Evolutionary conservation across 2,113 vertebrate genomes (phyloP).

Genomic region (Odobenus rosmarus): DNA sequence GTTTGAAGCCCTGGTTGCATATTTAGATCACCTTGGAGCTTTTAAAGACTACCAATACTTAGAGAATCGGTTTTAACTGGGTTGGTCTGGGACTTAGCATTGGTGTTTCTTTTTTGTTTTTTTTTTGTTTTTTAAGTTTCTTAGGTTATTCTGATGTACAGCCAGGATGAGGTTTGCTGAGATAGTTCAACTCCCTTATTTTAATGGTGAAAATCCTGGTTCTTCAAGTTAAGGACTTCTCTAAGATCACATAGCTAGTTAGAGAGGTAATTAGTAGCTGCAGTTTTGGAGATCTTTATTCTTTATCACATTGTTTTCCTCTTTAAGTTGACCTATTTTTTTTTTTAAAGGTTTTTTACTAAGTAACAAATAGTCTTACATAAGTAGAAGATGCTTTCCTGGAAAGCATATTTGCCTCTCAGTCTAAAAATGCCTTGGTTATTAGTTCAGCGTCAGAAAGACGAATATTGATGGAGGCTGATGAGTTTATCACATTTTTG

Average conservation of each 20-base stretch:
- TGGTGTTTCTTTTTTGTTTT: not conserved
- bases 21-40: conserved; percentile 3
- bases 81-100: not conserved
- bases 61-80: not conserved
- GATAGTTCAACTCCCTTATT: not conserved
- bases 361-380: not conserved
- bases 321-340: conserved; percentile 4
- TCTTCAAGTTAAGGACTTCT: conserved; percentile 50
- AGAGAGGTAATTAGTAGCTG: not conserved
- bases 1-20: not conserved
- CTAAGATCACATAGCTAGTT: not conserved
- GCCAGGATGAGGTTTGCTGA: not conserved
- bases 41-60: not conserved
- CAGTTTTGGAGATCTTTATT: conserved; percentile 30
- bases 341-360: not conserved
- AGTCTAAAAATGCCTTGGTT: not conserved
- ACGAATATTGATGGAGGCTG: not conserved
- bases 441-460: not conserved
- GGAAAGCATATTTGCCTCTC: not conserved
- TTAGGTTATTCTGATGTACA: conserved; percentile 17
- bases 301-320: not conserved
- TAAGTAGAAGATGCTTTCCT: conserved; percentile 38
- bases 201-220: conserved; percentile 44
- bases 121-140: not conserved
- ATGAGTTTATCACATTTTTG: not conserved